Evolutionary conservation across 2,797 vertebrate species (phyloP).

Genomic region (Odontamblyopus rebecca): DNA sequence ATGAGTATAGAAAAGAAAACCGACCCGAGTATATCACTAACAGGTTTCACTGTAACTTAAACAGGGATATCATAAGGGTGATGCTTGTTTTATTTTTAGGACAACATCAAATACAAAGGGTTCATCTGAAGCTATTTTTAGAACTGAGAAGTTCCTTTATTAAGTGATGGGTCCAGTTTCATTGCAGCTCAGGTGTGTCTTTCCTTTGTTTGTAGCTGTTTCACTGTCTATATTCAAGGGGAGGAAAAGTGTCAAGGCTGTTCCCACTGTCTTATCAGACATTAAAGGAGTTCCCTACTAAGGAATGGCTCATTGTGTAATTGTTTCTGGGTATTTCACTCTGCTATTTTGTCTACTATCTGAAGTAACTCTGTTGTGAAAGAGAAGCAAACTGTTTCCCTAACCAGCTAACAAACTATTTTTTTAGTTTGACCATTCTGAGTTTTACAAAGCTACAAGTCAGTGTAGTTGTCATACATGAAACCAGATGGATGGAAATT

Average conservation of each 20-base stretch:
- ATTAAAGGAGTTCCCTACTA: background rate
- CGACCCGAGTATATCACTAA: no score
- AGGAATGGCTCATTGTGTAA: background rate
- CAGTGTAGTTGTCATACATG: no score
- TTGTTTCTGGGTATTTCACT: background rate
- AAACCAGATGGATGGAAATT: no score
- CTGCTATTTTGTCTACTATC: no score
- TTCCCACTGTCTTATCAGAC: no score
- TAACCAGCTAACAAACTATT: no score
- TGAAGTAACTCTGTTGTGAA: no score
- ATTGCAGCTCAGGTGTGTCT: background rate
- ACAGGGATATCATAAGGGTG: background rate
- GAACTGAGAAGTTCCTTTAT: slow-evolving; percentile 16
- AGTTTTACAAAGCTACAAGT: no score
- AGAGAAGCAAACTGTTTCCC: no score
- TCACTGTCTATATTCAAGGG: background rate
- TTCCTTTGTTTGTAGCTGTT: background rate
- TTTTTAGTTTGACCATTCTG: no score
- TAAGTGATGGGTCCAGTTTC: background rate
- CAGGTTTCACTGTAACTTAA: no score
- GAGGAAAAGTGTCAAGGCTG: background rate
- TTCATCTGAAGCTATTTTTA: slow-evolving; percentile 22
- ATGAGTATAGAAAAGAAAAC: no score
- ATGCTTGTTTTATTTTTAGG: background rate
- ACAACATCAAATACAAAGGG: background rate